Evolutionary conservation across 2,797 vertebrate species (phyloP).

Genomic region (Mycteria americana): DNA sequence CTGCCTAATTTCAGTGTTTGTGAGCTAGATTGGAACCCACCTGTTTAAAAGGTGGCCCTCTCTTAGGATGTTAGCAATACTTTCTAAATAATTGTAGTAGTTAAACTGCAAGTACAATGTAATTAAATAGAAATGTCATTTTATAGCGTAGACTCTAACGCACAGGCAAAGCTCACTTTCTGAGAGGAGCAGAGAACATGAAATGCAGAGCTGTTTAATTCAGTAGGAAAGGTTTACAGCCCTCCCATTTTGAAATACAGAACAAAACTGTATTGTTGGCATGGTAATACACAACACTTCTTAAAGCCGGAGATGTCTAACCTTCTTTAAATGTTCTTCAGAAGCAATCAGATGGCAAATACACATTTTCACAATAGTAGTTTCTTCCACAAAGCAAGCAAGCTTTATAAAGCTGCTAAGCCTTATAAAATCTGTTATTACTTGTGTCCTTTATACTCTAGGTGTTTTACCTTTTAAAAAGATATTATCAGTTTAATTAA

Average conservation of each 20-base stretch:
- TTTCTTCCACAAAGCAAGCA: conserved; percentile 62
- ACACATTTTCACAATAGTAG: conserved; percentile 67
- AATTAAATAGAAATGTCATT: conserved; percentile 43
- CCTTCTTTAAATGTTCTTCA: conserved; percentile 68
- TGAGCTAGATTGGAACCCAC: not conserved
- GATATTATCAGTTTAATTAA: conserved; percentile 80
- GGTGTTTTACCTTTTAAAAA: conserved; percentile 71
- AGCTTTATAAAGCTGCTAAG: conserved; percentile 58
- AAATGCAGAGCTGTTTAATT: conserved; percentile 19
- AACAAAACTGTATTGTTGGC: conserved; percentile 27
- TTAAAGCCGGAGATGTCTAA: conserved; percentile 56
- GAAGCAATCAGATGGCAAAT: conserved; percentile 72
- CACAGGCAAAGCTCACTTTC: not conserved
- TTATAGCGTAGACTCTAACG: not conserved
- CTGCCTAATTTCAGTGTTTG: not conserved
- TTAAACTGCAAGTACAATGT: conserved; percentile 14
- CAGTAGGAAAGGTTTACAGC: conserved; percentile 40
- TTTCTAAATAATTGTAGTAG: conserved; percentile 23
- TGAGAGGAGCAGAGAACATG: conserved; percentile 18
- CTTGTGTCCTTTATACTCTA: conserved; percentile 64
- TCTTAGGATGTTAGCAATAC: not conserved
- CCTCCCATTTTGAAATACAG: conserved; percentile 14
- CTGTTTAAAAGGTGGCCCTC: not conserved
- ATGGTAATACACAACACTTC: conserved; percentile 45
- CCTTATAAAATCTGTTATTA: conserved; percentile 71